Evolutionary conservation across 2,113 vertebrate species (phyloP).

Genomic region (Formicarius rufipectus): DNA sequence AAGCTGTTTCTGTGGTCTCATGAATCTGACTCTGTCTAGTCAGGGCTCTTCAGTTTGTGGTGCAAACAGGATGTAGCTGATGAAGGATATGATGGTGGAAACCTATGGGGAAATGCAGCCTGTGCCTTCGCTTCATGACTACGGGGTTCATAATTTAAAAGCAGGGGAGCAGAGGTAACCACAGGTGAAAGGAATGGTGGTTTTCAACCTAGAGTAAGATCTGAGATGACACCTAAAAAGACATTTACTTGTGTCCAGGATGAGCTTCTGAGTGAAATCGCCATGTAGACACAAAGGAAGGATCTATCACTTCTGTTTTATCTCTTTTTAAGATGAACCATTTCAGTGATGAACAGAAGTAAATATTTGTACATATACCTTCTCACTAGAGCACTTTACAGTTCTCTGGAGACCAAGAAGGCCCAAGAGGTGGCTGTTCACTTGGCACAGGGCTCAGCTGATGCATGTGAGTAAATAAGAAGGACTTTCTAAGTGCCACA

Average conservation of each 20-base stretch:
- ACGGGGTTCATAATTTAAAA: not conserved
- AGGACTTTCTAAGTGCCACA: not conserved
- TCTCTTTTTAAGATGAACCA: not conserved
- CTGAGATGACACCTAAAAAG: not conserved
- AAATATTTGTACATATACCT: not conserved
- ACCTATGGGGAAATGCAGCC: not conserved
- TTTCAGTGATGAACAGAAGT: not conserved
- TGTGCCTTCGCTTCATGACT: not conserved
- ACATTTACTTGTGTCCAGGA: not conserved
- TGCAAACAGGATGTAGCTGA: not conserved
- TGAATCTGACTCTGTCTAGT: not conserved
- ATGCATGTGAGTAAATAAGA: not conserved
- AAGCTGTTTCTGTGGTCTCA: not conserved
- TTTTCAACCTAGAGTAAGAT: not conserved
- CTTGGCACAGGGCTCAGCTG: not conserved
- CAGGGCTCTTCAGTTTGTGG: not conserved
- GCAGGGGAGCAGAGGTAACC: not conserved
- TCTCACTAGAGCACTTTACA: not conserved
- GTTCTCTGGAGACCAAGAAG: not conserved
- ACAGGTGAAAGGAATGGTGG: not conserved
- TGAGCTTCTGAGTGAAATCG: not conserved
- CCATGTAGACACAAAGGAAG: rapidly evolving
- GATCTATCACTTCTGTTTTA: not conserved
- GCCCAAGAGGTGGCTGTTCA: not conserved
- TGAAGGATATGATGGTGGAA: not conserved